Evolutionary conservation across 2,888 invertebrate genomes (phyloP), one percentile per base, ranked within the genome.

Genomic region (Orchesella flavescens): DNA sequence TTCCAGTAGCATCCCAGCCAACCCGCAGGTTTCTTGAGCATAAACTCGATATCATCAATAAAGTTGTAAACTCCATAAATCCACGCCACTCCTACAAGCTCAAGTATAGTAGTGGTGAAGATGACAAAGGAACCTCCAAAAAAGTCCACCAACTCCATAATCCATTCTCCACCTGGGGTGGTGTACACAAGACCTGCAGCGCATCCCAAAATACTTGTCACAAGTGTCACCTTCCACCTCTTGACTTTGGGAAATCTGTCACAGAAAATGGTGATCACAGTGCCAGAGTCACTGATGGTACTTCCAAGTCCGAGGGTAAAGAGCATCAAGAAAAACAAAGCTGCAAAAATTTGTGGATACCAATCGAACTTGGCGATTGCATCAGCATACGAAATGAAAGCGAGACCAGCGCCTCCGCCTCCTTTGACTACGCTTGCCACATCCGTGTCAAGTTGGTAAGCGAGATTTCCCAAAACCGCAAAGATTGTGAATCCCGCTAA

Each of bases 261-360:
- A 88, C 93, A 91, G 76, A 95, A 90, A 5, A 94, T 92, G 0
- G 94, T 93, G 89, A 94, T 93, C 83, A 94, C 91, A 34, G 93
- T 93, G 13, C 93, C 93, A 85, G 93, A 92, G 10, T 95, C 91
- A 0, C 94, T 94, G 34, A 94, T 94, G 7, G 94, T 92, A 76
- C 94, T 94, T 0, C 95, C 96, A 19, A 94, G 91, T 12, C 95
- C 95, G 83, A 96, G 91, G 1, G 94, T 94, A 84, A 94, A 93
- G 13, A 82, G 61, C 96, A 96, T 96, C 88, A 95, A 91, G 92
- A 95, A 95, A 91, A 95, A 95, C 13, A 95, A 90, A 4, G 94
- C 94, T 0, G 95, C 92, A 90, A 95, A 95, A 15, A 85, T 84
- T 72, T 87, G 86, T 1, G 87, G 86, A 44, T 84, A 69, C 73